Evolutionary conservation across 2,888 invertebrate genomes (phyloP), one percentile per base, ranked within the genome.

Genomic region (Prenolepis imparis): DNA sequence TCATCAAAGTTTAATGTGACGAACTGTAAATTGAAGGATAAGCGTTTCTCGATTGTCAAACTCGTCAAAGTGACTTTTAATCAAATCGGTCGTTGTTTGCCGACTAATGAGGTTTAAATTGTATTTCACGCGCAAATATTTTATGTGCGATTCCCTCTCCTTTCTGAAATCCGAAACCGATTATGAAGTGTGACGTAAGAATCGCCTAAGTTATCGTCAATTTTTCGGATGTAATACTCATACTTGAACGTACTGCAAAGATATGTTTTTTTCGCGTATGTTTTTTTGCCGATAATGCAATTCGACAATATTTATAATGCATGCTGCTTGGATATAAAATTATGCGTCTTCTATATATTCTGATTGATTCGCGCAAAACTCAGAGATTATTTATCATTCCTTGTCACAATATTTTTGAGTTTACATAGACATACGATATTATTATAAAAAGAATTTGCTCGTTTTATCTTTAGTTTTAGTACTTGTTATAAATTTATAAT

Each of bases 21-120:
- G 8, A 28, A 36, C 15, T 18, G 28, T 15, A 57, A 67, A 68
- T 70, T 57, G 59, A 24, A 1, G 59, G 36, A 18, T 59, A 59
- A n/a, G 9, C 24, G 12, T 41, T 57, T 21, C 6, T 15, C 57
- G 21, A 41, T 4, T 41, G 6, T 15, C 21, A 64, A 70, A 70
- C 36, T 48, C 9, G 24, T 59, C 21, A 41, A n/a, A n/a, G n/a
- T n/a, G 36, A 24, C 59, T 68, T 52, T 68, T 68, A 48, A 59
- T 24, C 24, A 39, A 59, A 44, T 78, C 32, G 57, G 68, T 57
- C 41, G 41, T n/a, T n/a, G n/a, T 21, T 70, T 59, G 32, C 12
- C 41, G 57, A 24, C 32, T 68, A 70, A 78, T 12, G 70, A 70
- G 32, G 12, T 78, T 70, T 78, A 78, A 59, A 70, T 70, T 44